Conservation (phyloP, 2,113 vertebrate genomes). For the Chloebia gouldiae region DNA sequence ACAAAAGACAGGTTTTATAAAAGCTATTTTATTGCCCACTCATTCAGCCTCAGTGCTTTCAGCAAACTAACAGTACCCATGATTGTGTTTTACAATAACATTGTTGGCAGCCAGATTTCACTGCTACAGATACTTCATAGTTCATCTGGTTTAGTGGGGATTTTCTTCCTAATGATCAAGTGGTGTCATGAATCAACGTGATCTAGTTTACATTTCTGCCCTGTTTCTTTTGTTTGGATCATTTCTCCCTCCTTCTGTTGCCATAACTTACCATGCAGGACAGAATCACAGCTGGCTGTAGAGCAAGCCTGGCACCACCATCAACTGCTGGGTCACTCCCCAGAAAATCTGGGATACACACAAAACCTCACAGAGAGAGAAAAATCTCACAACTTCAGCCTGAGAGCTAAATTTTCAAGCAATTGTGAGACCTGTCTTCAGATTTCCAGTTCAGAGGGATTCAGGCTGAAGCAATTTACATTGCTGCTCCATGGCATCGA, state of each 20-base stretch:
- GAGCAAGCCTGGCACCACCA: not conserved
- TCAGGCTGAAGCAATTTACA: not conserved
- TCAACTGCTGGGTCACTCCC: not conserved
- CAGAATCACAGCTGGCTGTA: not conserved
- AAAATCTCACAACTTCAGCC: not conserved
- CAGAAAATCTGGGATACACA: not conserved
- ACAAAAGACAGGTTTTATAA: slow-evolving; percentile 21
- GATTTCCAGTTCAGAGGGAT: not conserved
- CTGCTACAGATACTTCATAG: slow-evolving; percentile 2
- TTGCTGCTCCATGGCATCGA: not conserved
- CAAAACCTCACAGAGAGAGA: not conserved
- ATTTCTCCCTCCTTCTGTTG: not conserved
- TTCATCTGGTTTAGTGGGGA: not conserved
- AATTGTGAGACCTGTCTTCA: not conserved
- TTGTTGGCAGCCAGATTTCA: slow-evolving; percentile 31
- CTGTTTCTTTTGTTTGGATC: not conserved
- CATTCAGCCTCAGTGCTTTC: not conserved
- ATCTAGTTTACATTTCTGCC: not conserved
- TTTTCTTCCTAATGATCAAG: slow-evolving; percentile 18
- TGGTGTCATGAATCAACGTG: not conserved
- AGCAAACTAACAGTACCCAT: not conserved
- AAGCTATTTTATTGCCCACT: not conserved
- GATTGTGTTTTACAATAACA: not conserved
- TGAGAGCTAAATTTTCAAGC: not conserved
- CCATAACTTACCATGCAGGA: not conserved